Evolutionary conservation across 2,113 vertebrate genomes (phyloP), one percentile per base, ranked within the genome.

Genomic region (Otocyon megalotis): DNA sequence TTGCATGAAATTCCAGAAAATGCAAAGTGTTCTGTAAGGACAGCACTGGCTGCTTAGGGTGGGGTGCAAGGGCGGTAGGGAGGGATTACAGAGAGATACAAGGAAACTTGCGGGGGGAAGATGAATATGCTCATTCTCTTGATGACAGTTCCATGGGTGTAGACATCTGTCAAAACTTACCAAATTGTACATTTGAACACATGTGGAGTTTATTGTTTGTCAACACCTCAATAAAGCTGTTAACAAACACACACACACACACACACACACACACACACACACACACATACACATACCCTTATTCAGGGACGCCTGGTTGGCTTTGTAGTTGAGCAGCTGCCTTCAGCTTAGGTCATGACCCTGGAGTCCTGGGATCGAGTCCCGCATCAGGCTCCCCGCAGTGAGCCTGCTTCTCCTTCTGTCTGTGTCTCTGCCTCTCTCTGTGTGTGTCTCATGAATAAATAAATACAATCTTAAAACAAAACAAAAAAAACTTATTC

Each of bases 1-100:
- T 94, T 69, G 58, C 65, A 81, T 62, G 54, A 81, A 93, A 86
- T 76, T 90, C 67, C 81, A 87, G 87, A 90, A 86, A 93, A 93
- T 90, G 32, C 60, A 88, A 72, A 87, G 15, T 91, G 67, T 35
- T 88, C 54, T 58, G 24, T 63, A 20, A 77, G 19, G 35, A 72
- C 24, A 50, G 54, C 13, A 26, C 48, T 32, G 72, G 71, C 88
- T 93, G 5, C 53, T 71, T 56, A 37, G 11, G 4, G 28, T 3
- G 1, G 30, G 5, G 8, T 22, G 30, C 30, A 88, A 60, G 20
- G 77, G 12, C 28, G 4, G 26, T 82, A 32, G 19, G 60, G 67
- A 81, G 8, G 20, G 48, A 48, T 95, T 22, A 54, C n/a, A 50
- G 50, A 79, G 77, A 24, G 22, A 24, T 53, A 62, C 35, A 86